Conservation (phyloP, 1,140 invertebrate genomes). For the Elymnias hypermnestra region DNA sequence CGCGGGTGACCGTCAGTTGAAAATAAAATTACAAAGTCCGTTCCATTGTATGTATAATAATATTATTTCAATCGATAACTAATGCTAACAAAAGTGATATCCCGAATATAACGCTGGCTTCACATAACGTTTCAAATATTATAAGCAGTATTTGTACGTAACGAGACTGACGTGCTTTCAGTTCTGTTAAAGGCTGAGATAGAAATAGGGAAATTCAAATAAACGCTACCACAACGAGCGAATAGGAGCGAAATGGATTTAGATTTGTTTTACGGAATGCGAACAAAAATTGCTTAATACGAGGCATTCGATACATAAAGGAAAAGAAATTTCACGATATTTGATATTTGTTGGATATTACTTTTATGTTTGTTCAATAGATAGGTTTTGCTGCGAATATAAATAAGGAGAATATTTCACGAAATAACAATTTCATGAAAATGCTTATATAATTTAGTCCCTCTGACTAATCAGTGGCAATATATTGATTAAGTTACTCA, state of each 20-base stretch:
- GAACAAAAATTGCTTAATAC: slow-evolving; percentile 38
- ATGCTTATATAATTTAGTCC: too few species aligned
- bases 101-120: background rate
- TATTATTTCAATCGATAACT: background rate
- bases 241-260: slow-evolving; percentile 37
- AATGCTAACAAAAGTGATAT: background rate
- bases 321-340: slow-evolving; percentile 9
- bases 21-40: too few species aligned
- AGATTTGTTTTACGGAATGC: slow-evolving; percentile 39
- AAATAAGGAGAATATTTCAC: too few species aligned
- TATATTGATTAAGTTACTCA: too few species aligned
- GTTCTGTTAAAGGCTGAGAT: slow-evolving; percentile 25
- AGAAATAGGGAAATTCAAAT: slow-evolving; percentile 45
- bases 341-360: too few species aligned
- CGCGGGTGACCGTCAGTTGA: too few species aligned
- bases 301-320: slow-evolving; percentile 12
- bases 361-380: too few species aligned
- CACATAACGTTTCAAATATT: slow-evolving; percentile 12
- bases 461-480: too few species aligned
- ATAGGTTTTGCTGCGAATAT: too few species aligned
- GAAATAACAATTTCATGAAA: too few species aligned
- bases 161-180: slow-evolving; percentile 6
- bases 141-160: slow-evolving; percentile 9
- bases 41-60: too few species aligned
- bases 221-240: slow-evolving; percentile 35